A percentile compares a stretch with the other conserved stretches of the same genome.
These are phyloP conservation scores for Cyrtorhinus lividipennis DNA, from an alignment of 1,140 invertebrate genomes.

Conservation along the genomic window DNA sequence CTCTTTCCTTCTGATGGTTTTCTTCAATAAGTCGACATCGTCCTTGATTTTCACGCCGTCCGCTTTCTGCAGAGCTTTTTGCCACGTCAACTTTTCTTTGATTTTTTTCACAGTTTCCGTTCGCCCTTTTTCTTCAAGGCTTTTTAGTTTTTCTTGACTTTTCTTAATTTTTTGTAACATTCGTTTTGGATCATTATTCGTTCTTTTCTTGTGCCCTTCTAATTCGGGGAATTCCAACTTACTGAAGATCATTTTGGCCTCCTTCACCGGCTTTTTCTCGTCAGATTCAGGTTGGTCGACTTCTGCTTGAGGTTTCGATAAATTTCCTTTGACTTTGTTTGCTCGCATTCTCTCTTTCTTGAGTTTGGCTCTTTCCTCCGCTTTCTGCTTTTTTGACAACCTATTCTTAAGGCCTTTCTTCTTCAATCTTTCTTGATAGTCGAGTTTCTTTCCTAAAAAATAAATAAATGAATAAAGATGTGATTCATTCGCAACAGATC, in stretches of 20 bases:
- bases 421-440: conserved; percentile 16
- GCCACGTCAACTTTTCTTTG: conserved; percentile 16
- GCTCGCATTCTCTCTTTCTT: conserved; percentile 13
- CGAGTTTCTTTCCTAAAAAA: conserved; percentile 15
- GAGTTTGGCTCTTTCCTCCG: conserved; percentile 14
- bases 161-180: conserved; percentile 18
- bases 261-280: neutral
- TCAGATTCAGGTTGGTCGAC: neutral
- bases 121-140: conserved; percentile 15
- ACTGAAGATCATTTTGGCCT: conserved; percentile 13
- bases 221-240: conserved; percentile 13
- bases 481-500: neutral
- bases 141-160: conserved; percentile 11
- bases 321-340: conserved; percentile 11
- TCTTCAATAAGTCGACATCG: conserved; percentile 18
- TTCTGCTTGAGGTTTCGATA: neutral
- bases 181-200: conserved; percentile 10
- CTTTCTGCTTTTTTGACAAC: conserved; percentile 15
- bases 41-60: conserved; percentile 22
- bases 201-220: neutral
- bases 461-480: neutral
- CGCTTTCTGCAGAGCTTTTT: conserved; percentile 20
- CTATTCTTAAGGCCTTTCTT: conserved; percentile 17
- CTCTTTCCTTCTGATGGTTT: conserved; percentile 16
- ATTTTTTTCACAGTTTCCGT: conserved; percentile 15